phyloP scores from a whole-genome alignment of 2,797 vertebrate genomes.

The Nasua narica region DNA sequence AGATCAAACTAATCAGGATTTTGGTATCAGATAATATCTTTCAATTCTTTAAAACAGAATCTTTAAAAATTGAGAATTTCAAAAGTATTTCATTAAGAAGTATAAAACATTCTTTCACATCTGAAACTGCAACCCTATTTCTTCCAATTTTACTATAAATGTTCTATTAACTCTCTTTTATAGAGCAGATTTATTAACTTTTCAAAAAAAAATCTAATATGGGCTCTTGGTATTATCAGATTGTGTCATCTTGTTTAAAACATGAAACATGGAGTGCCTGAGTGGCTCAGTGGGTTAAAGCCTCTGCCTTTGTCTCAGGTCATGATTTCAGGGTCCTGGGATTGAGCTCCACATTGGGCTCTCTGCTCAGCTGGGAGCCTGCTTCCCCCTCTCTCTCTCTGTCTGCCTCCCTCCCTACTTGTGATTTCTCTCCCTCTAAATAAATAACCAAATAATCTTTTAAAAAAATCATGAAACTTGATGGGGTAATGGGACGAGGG shows the following conservation, averaged over 20 bases:
- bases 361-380: no score
- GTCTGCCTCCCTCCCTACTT: no score
- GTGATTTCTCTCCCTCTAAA: no score
- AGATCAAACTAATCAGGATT: neutral
- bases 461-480: neutral
- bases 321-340: no score
- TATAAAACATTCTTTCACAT: neutral
- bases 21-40: neutral
- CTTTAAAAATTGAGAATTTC: slow-evolving; percentile 14
- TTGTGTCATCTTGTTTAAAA: neutral
- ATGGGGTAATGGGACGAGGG: neutral
- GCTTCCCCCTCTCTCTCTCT: no score
- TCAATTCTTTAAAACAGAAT: neutral
- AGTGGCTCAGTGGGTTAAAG: no score
- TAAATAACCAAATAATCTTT: no score
- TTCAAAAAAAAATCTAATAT: neutral
- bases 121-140: neutral
- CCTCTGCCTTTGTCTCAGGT: no score
- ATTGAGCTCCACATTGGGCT: no score
- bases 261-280: neutral
- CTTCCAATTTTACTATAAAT: neutral
- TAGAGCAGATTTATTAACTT: neutral
- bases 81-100: neutral
- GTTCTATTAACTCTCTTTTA: neutral
- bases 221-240: neutral